Base-by-base conservation (phyloP, 2,797 vertebrate species). In the Nannoperca obscura region DNA sequence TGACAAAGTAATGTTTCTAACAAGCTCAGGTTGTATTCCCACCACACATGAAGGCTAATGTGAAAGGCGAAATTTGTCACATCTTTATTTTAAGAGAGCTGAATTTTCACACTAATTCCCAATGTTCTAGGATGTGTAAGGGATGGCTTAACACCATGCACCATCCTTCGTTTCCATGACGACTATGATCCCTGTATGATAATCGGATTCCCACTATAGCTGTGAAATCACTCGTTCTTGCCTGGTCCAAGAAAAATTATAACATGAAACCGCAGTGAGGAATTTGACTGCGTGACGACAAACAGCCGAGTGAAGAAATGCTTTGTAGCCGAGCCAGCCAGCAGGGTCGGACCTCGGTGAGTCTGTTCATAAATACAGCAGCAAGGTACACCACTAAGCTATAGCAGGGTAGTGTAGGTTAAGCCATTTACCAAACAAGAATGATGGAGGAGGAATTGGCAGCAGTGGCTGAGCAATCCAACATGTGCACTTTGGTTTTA, bases 101-200 rank as follows among this genome's bases (percentile, higher is more conserved):
- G 80, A 85, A 86, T 86, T 92, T 91, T 93, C 91, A 91, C 92
- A 92, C 92, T 90, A 88, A 92, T 93, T 93, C 90, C 88, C 90
- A 90, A 81, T 84, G 91, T 94, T 90, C 86, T 77, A 24, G 82
- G 81, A 92, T 90, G 91, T 93, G 92, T 92, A 89, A 92, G 83
- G 85, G 89, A 83, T 72, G 88, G 91, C 89, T 94, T 84, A 88
- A 88, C 89, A 86, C 91, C 83, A 74, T 79, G 88, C 87, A 32
- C 92, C 88, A 70, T 92, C 87, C 91, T 88, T 34, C 90, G 95
- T 96, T 95, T 92, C 95, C 93, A 95, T 95, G 94, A 92, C 93
- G 83, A 96, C 95, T 69, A 53, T 86, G 88, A 92, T 94, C 92
- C 92, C 90, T 86, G 91, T 91, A 93, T 91, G 82, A 93, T 94